Percentiles rank a stretch among this genome's conserved stretches.
Evolutionary conservation across 2,888 invertebrate genomes (phyloP).

Genomic region (Bellardia bayeri): DNA sequence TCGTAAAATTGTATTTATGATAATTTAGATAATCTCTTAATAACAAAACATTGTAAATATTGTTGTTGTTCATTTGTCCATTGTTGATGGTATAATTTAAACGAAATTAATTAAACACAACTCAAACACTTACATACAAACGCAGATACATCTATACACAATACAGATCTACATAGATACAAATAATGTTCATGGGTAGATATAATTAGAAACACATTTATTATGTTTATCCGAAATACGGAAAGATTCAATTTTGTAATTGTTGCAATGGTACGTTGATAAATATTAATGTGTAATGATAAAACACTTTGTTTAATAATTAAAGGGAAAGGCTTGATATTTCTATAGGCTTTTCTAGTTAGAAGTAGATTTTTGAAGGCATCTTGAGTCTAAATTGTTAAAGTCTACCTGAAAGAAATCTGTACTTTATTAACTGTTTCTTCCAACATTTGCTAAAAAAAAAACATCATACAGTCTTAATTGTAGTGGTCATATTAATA

Average conservation of each 20-base stretch:
- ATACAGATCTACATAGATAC: neutral
- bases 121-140: conserved; percentile 8
- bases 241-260: conserved; percentile 61
- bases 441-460: neutral
- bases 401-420: neutral
- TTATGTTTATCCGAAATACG: conserved; percentile 48
- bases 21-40: conserved; percentile 66
- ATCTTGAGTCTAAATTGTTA: no score
- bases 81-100: conserved; percentile 59
- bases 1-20: conserved; percentile 57
- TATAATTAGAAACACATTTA: conserved; percentile 62
- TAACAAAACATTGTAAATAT: conserved; percentile 50
- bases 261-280: conserved; percentile 34
- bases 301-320: conserved; percentile 2
- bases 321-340: neutral
- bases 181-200: conserved; percentile 40
- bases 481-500: neutral
- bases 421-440: neutral
- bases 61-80: conserved; percentile 34
- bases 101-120: conserved; percentile 71
- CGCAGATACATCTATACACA: neutral
- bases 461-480: no score
- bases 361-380: no score
- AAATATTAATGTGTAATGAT: neutral
- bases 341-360: no score